Evolutionary conservation across 2,113 vertebrate species (phyloP), one percentile per base, ranked within the genome.

Genomic region (Agelaius tricolor): DNA sequence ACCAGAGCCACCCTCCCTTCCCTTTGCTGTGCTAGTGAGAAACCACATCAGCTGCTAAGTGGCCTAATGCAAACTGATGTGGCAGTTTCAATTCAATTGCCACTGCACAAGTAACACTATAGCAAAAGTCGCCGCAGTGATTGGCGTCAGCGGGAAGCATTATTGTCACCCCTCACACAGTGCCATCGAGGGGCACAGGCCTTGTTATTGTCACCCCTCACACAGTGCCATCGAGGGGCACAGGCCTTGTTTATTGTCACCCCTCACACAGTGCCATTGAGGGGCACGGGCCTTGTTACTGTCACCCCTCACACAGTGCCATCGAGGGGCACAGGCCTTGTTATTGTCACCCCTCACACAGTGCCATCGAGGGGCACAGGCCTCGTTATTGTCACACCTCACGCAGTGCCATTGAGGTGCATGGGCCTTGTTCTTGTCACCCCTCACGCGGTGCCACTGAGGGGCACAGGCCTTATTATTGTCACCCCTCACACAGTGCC

Each of bases 21-120:
- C 49, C 30, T 61, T 26, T 5, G 15, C 66, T 6, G 12, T 2
- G 20, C 65, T 46, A 3, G 41, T 33, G 87, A 94, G 91, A 82
- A 89, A 52, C 77, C 18, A 2, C 78, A 20, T 96, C 96, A 84
- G 85, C 85, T 77, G 87, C 79, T 93, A 78, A 88, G 55, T 49
- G 71, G 65, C 79, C 85, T 92, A 96, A 94, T 55, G 76, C 79
- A 69, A 94, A 93, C 88, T 37, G 93, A 96, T 86, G 90, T 75
- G 88, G 85, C 90, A 94, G 87, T 10, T 90, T 94, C 90, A 90
- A 95, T 90, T 74, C 94, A 67, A 93, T 92, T 90, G 92, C 88
- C 61, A 61, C 52, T 6, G 26, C 88, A 57, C 92, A 43, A 95
- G 96, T 43, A 61, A 65, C 21, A 57, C 94, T 19, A 57, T 0